Evolutionary conservation across 2,113 vertebrate species (phyloP), one percentile per base, ranked within the genome.

Genomic region (Athene cunicularia): DNA sequence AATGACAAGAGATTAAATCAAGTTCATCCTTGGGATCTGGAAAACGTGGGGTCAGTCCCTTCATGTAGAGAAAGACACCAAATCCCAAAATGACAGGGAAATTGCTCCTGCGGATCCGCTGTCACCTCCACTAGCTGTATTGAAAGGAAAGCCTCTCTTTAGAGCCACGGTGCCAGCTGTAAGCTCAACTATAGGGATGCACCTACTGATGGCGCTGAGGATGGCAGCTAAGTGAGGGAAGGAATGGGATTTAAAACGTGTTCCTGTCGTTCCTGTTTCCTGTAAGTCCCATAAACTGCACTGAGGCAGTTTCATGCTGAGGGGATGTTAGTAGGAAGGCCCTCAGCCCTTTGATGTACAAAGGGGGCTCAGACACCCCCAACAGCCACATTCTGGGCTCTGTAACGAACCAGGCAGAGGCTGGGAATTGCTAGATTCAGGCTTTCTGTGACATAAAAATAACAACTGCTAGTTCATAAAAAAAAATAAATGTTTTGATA

Each of bases 41-140:
- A 82, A 88, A 92, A 73, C 4, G 21, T 24, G 28, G 8, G 8
- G 8, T 49, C 30, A 75, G 43, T 17, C 41, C 21, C 16, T 20
- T 17, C 16, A 63, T 1, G 33, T 3, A 75, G 21, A 22, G 28
- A 58, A 84, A 52, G 39, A 11, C 24, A 59, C 11, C 35, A 90
- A 90, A 74, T 14, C 21, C 71, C 41, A 73, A 43, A 37, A 11
- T 17, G n/a, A 35, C 37, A 71, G 21, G 53, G 56, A 8, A 66
- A 82, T 14, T 8, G 14, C 24, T 91, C 50, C 75, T 66, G 64
- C 2, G 2, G 37, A 70, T 28, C 17, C 77, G 15, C 23, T 14
- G 8, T 4, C 30, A 30, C 4, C 43, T 35, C 70, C 11, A 20
- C 19, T 0, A 59, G 70, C 43, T 75, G 26, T 5, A 27, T 1